These are phyloP conservation scores for Sparus aurata DNA, from an alignment of 2,797 vertebrate genomes.

Conservation along the genomic window DNA sequence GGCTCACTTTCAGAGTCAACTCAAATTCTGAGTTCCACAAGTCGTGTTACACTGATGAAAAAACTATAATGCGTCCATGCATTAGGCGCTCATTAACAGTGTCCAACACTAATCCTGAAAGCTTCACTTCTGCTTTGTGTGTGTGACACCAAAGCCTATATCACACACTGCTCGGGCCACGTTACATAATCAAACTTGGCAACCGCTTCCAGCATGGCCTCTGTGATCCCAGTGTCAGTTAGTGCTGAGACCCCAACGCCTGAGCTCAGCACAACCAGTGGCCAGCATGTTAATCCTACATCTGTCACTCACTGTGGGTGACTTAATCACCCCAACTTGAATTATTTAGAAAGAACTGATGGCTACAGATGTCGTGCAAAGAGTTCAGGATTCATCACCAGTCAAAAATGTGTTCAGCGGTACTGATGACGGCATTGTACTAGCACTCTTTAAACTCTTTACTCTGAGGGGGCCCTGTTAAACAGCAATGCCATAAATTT, in stretches of 20 bases:
- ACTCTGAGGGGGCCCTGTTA: not conserved
- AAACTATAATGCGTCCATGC: constrained; percentile 16
- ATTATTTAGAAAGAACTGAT: constrained; percentile 62
- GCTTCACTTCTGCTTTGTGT: constrained; percentile 44
- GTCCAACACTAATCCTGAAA: constrained; percentile 51
- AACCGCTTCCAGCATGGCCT: constrained; percentile 50
- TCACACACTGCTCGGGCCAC: constrained; percentile 7
- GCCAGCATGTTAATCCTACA: constrained; percentile 69
- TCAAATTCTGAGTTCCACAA: constrained; percentile 30
- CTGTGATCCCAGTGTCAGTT: constrained; percentile 56
- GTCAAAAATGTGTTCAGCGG: constrained; percentile 23
- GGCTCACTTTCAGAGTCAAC: constrained; percentile 20
- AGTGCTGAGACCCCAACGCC: constrained; percentile 51
- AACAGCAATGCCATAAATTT: not conserved
- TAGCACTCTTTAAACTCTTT: constrained; percentile 4
- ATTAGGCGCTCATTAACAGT: constrained; percentile 41
- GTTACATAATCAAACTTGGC: constrained; percentile 67
- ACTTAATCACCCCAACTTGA: constrained; percentile 64
- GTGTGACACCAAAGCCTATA: constrained; percentile 46
- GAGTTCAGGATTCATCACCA: constrained; percentile 27
- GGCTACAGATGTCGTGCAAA: constrained; percentile 33
- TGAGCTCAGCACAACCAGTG: constrained; percentile 69
- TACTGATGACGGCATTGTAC: not conserved
- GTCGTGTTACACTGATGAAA: constrained; percentile 22
- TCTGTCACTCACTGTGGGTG: constrained; percentile 63